Evolutionary conservation across 2,888 invertebrate species (phyloP), one percentile per base, ranked within the genome.

Genomic region (Zygothrica quintamaculata): DNA sequence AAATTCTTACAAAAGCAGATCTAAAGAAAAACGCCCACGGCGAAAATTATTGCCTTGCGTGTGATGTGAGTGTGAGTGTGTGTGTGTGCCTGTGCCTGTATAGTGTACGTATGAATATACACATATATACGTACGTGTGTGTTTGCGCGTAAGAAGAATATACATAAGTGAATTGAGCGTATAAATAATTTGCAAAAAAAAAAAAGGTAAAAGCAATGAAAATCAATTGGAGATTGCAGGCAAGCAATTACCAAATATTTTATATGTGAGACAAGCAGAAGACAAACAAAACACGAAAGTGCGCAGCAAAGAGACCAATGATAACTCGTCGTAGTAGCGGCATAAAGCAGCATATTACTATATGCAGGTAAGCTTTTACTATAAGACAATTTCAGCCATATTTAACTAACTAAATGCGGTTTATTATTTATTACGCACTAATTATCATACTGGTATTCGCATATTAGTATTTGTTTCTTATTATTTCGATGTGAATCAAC

Each of bases 391-490:
- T 29, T 42, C 64, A 66, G 86, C 89, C 77, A 89, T 66, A 88
- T 88, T 90, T n/a, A n/a, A 75, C 81, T 84, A 87, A 82, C 88
- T 74, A 89, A 90, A 92, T 91, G n/a, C n/a, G n/a, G n/a, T n/a
- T n/a, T n/a, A n/a, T n/a, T n/a, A n/a, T n/a, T 87, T 88, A 79
- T 89, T 90, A 90, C 89, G 87, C 84, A 76, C 62, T 71, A 70
- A 39, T 53, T 65, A 34, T 53, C 57, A 15, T 51, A 22, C 62
- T 37, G 25, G 9, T 8, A 36, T 42, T 46, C 12, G 42, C 15
- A 7, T 31, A n/a, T 31, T n/a, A 8, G 9, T 5, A 11, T 50
- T 29, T 44, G 13, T 36, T 40, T 18, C 61, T 36, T 40, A 40
- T 26, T 48, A 31, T 34, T 36, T 12, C n/a, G n/a, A 34, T 13